Conservation (phyloP, 2,888 invertebrate species). For the Drosophila leonis region DNA sequence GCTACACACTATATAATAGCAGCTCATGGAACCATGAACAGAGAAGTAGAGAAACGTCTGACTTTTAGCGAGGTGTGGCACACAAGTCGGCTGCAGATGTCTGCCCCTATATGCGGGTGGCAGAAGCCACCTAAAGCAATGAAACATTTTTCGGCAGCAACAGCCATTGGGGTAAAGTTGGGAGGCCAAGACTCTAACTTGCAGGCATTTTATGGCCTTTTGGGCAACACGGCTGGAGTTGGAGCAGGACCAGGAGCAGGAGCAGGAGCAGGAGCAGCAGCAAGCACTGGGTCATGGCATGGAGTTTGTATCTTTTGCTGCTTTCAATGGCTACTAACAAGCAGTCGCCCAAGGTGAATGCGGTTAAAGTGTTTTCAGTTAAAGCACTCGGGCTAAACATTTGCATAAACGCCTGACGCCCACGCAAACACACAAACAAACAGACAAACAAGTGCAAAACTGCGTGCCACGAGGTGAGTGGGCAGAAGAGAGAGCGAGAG, state of each 20-base stretch:
- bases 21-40: slow-evolving; percentile 65
- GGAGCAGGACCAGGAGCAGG: neutral
- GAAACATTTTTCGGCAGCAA: slow-evolving; percentile 78
- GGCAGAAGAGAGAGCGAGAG: slow-evolving; percentile 5
- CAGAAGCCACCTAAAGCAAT: slow-evolving; percentile 60
- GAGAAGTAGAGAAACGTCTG: slow-evolving; percentile 30
- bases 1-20: slow-evolving; percentile 69
- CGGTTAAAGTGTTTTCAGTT: slow-evolving; percentile 81
- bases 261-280: neutral
- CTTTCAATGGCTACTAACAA: slow-evolving; percentile 79
- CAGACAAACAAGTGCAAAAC: slow-evolving; percentile 31
- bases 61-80: slow-evolving; percentile 47
- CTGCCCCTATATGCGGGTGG: slow-evolving; percentile 1
- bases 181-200: slow-evolving; percentile 62
- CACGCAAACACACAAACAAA: slow-evolving; percentile 43
- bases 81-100: slow-evolving; percentile 48
- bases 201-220: slow-evolving; percentile 80
- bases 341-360: slow-evolving; percentile 79
- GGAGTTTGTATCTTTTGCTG: slow-evolving; percentile 58
- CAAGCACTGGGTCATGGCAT: slow-evolving; percentile 32
- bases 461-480: slow-evolving; percentile 20
- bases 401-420: slow-evolving; percentile 72
- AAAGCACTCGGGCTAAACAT: slow-evolving; percentile 74
- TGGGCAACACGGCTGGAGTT: slow-evolving; percentile 49
- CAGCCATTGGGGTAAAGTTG: slow-evolving; percentile 43